phyloP scores from a whole-genome alignment of 1,140 invertebrate genomes.

The Drosophila kohkoa region DNA sequence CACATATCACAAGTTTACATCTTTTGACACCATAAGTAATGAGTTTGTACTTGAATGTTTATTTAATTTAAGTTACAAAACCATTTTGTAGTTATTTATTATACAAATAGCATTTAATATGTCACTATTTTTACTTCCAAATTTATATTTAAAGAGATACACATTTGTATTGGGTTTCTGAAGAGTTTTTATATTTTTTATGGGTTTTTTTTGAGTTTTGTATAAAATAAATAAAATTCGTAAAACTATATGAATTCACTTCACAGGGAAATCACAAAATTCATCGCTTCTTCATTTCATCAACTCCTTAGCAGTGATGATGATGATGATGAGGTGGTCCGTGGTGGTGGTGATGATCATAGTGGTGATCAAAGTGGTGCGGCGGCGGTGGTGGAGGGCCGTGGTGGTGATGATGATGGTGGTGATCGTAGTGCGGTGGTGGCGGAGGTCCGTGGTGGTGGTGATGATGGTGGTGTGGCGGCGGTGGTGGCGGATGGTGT shows the following conservation, averaged over 20 bases:
- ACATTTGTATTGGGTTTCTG: neutral
- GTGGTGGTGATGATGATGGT: slow-evolving; percentile 59
- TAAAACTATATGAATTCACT: slow-evolving; percentile 24
- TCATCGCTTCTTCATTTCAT: slow-evolving; percentile 1
- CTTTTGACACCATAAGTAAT: no score
- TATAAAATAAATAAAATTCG: slow-evolving; percentile 63
- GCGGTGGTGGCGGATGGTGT: slow-evolving; percentile 38
- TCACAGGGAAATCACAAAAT: neutral
- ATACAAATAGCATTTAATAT: no score
- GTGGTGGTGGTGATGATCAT: slow-evolving; percentile 46
- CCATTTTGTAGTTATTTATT: no score
- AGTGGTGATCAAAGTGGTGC: slow-evolving; percentile 34
- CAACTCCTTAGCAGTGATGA: slow-evolving; percentile 51
- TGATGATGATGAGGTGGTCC: slow-evolving; percentile 56
- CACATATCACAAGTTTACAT: no score
- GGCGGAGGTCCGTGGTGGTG: slow-evolving; percentile 45
- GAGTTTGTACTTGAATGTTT: no score
- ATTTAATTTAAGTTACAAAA: no score
- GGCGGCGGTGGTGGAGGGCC: slow-evolving; percentile 42
- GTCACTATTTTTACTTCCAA: no score
- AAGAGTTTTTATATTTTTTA: slow-evolving; percentile 4
- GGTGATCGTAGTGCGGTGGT: slow-evolving; percentile 22
- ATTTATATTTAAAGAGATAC: neutral
- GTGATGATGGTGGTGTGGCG: slow-evolving; percentile 35
- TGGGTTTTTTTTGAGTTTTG: slow-evolving; percentile 1